phyloP scores from a whole-genome alignment of 2,113 vertebrate species.

The Clarias macrocephalus region DNA sequence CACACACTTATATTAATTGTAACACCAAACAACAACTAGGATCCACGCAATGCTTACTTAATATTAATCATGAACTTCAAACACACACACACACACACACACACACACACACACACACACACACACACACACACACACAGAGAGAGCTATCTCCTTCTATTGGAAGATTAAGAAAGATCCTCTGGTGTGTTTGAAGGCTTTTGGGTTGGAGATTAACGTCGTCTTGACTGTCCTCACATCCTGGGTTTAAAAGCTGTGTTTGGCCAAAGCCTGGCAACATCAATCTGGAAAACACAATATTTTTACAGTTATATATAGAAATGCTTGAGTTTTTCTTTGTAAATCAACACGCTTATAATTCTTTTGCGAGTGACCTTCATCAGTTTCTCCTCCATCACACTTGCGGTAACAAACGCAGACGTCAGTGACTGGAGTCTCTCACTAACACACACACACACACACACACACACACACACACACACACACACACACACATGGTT shows the following conservation, averaged over 20 bases:
- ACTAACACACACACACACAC: not conserved
- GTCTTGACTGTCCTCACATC: not conserved
- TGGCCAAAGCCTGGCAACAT: not conserved
- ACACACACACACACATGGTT: not conserved
- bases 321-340: not conserved
- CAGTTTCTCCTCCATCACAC: not conserved
- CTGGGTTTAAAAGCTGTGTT: not conserved
- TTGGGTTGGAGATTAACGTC: not conserved
- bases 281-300: not conserved
- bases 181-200: not conserved
- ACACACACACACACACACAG: not conserved
- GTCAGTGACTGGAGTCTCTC: not conserved
- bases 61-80: not conserved
- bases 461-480: not conserved
- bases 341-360: not conserved
- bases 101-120: too few species aligned
- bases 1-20: not conserved
- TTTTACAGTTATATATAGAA: not conserved
- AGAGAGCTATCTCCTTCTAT: not conserved
- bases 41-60: not conserved
- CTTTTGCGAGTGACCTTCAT: not conserved
- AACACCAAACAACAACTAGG: not conserved
- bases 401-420: not conserved
- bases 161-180: not conserved
- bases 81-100: too few species aligned